Evolutionary conservation across 30 jellyfish, hydroid and myxozoan species (phyloP).

Genomic region (Aurelia sp.): DNA sequence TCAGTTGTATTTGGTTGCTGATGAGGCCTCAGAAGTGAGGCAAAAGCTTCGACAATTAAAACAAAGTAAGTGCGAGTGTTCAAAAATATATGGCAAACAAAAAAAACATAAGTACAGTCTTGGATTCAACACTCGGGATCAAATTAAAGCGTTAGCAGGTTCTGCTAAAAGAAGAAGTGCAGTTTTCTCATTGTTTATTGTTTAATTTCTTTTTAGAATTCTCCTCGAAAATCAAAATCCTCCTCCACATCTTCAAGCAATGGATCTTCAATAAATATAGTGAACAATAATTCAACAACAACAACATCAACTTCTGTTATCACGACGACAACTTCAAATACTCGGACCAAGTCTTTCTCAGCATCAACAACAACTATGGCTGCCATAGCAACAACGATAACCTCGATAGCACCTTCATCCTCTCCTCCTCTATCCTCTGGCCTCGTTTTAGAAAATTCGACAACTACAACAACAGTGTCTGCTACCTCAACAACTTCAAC

Average conservation of each 20-base stretch:
- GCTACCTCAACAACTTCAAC: background rate
- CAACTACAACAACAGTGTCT: background rate
- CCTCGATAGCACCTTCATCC: slow-evolving; percentile 44
- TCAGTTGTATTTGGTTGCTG: no score
- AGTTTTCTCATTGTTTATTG: background rate
- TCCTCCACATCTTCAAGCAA: slow-evolving; percentile 59
- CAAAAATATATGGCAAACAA: no score
- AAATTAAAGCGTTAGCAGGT: no score
- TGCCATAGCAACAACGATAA: slow-evolving; percentile 16
- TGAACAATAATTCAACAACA: slow-evolving; percentile 34
- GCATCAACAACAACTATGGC: slow-evolving; percentile 37
- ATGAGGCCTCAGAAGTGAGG: no score
- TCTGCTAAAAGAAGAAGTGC: no score
- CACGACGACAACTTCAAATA: slow-evolving; percentile 34
- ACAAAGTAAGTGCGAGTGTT: no score
- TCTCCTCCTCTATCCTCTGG: background rate
- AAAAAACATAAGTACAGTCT: no score
- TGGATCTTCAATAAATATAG: slow-evolving; percentile 40
- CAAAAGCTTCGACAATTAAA: no score
- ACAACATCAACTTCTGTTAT: slow-evolving; percentile 10
- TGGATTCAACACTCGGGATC: no score
- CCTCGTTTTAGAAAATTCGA: background rate
- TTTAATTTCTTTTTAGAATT: slow-evolving; percentile 21
- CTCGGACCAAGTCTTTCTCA: slow-evolving; percentile 60
- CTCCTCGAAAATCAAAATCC: slow-evolving; percentile 71